These are phyloP conservation scores for Medauroidea extradentata DNA, from an alignment of 1,140 invertebrate species.

Conservation along the genomic window DNA sequence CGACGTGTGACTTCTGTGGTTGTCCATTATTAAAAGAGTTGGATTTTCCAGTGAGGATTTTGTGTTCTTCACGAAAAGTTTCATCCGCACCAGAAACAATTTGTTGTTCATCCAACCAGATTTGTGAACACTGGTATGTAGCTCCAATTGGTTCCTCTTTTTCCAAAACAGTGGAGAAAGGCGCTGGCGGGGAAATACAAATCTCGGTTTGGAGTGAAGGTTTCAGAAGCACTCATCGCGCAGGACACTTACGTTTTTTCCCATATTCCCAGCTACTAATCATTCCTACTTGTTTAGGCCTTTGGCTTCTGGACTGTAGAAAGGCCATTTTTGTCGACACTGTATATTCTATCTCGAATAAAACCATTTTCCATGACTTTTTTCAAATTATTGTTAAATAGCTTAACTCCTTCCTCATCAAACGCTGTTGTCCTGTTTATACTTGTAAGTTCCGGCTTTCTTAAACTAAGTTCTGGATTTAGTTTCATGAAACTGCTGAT, in stretches of 20 bases:
- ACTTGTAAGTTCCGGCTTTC: background rate
- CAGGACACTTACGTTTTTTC: slow-evolving; percentile 27
- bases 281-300: slow-evolving; percentile 36
- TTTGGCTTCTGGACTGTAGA: slow-evolving; percentile 12
- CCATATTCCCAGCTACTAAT: slow-evolving; percentile 34
- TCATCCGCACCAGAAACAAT: background rate
- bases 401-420: background rate
- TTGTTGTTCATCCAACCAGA: slow-evolving; percentile 19
- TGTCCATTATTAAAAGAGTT: no score
- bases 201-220: slow-evolving; percentile 36
- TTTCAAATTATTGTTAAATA: slow-evolving; percentile 1
- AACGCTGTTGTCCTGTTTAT: background rate
- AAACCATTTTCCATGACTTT: background rate
- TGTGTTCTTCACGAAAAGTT: no score
- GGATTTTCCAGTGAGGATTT: no score
- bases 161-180: slow-evolving; percentile 30
- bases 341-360: background rate
- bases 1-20: no score
- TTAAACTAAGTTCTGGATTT: background rate
- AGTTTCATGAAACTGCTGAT: background rate
- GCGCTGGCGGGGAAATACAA: slow-evolving; percentile 39
- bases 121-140: slow-evolving; percentile 5
- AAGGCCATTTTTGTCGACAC: background rate
- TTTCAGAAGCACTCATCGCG: slow-evolving; percentile 36
- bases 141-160: slow-evolving; percentile 20